phyloP scores from a whole-genome alignment of 2,797 vertebrate species.

The Chaenodraco wilsoni region DNA sequence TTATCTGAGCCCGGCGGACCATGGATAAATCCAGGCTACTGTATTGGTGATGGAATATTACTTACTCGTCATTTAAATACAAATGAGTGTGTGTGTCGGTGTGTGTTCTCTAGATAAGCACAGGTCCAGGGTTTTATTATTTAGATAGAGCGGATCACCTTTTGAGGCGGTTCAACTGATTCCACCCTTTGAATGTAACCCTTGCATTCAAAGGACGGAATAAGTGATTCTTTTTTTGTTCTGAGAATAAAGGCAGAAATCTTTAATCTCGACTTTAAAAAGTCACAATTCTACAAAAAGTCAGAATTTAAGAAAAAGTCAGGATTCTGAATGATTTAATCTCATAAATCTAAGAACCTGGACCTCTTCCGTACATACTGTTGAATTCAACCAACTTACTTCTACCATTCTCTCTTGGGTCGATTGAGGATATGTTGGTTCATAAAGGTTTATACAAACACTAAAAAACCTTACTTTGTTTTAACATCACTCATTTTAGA shows the following conservation, averaged over 20 bases:
- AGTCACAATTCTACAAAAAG: too few relatives aligned
- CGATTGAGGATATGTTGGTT: too few relatives aligned
- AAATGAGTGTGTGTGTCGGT: slow-evolving; percentile 1
- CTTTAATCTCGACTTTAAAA: too few relatives aligned
- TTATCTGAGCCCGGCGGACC: slow-evolving; percentile 29
- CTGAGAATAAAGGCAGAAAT: too few relatives aligned
- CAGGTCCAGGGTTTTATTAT: not conserved
- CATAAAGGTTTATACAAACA: not conserved
- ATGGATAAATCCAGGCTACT: slow-evolving; percentile 36
- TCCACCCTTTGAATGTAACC: not conserved
- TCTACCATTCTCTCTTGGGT: not conserved
- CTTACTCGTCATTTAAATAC: slow-evolving; percentile 54
- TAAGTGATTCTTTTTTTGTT: too few relatives aligned
- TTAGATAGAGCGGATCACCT: not conserved
- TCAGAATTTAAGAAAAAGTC: too few relatives aligned
- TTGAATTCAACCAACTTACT: not conserved
- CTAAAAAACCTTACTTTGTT: not conserved
- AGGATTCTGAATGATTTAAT: too few relatives aligned
- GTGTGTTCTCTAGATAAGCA: not conserved
- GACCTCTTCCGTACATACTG: not conserved
- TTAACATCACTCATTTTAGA: not conserved
- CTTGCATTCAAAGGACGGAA: too few relatives aligned
- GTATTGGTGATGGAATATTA: slow-evolving; percentile 36
- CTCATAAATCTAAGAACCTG: too few relatives aligned
- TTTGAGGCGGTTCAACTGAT: not conserved